Percentiles rank a stretch among this genome's conserved stretches.
Conservation (phyloP, 37 sponge, comb jelly and placozoan species). For the Petrosia ficiformis region DNA sequence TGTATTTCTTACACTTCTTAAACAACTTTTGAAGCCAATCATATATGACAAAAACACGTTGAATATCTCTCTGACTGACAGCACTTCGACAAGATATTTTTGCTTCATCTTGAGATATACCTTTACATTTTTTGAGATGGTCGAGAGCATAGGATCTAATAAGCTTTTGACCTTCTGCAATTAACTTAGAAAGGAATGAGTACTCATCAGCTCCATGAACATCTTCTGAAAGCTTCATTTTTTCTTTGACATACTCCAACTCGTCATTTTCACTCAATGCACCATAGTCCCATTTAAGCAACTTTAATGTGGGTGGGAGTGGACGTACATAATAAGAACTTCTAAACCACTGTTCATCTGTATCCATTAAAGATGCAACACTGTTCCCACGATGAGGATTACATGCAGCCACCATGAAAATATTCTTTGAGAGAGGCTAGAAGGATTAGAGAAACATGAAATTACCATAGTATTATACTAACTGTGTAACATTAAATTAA, state of each 20-base stretch:
- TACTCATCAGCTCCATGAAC: background rate
- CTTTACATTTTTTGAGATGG: background rate
- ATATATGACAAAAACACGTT: conserved; percentile 8
- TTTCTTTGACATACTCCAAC: conserved; percentile 60
- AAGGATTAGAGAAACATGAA: too few species aligned
- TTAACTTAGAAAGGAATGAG: conserved; percentile 17
- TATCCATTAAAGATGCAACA: too few species aligned
- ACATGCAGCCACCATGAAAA: conserved; percentile 82
- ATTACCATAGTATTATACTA: too few species aligned
- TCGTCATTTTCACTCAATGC: conserved; percentile 68
- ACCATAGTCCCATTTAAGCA: conserved; percentile 85
- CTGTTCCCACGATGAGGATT: conserved; percentile 85
- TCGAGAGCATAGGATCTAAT: conserved; percentile 43
- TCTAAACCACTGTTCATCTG: conserved; percentile 42
- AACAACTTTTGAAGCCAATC: background rate
- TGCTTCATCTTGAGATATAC: conserved; percentile 7
- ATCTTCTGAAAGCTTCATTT: conserved; percentile 22
- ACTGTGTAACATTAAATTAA: too few species aligned
- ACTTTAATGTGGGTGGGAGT: conserved; percentile 72
- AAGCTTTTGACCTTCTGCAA: conserved; percentile 36
- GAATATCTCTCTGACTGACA: conserved; percentile 73
- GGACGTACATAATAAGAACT: conserved; percentile 75
- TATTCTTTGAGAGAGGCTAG: conserved; percentile 61
- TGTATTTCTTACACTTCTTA: background rate
- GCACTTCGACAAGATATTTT: conserved; percentile 26